Evolutionary conservation across 1,140 invertebrate genomes (phyloP).

Genomic region (Probaryconus sp.): DNA sequence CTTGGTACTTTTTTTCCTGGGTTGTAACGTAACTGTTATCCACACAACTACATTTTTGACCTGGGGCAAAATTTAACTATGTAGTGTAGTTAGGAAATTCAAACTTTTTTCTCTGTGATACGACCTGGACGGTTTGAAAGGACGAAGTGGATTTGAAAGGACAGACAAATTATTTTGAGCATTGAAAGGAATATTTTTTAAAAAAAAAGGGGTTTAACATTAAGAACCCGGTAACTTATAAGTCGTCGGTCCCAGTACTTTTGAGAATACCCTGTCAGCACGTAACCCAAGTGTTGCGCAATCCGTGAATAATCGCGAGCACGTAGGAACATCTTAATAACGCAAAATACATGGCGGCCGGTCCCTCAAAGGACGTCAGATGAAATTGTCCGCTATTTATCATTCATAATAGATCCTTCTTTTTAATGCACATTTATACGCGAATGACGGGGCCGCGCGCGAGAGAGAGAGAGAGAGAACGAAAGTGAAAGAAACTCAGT

Average conservation of each 20-base stretch:
- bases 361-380: constrained; percentile 40
- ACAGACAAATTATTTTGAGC: too few species aligned
- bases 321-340: constrained; percentile 58
- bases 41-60: too few species aligned
- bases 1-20: too few species aligned
- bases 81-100: too few species aligned
- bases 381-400: constrained; percentile 51
- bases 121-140: too few species aligned
- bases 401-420: constrained; percentile 49
- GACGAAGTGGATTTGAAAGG: too few species aligned
- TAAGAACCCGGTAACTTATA: too few species aligned
- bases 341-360: constrained; percentile 55
- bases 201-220: too few species aligned
- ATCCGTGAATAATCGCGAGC: constrained; percentile 56
- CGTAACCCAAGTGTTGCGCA: constrained; percentile 22
- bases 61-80: too few species aligned
- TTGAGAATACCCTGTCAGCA: constrained; percentile 39
- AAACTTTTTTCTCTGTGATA: too few species aligned
- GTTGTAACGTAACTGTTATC: too few species aligned
- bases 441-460: constrained; percentile 27
- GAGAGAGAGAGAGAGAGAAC: constrained; percentile 26
- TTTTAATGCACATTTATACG: constrained; percentile 34
- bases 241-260: constrained; percentile 2
- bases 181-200: too few species aligned
- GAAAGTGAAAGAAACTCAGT: constrained; percentile 17